Base-by-base conservation (phyloP, 2,113 vertebrate species). In the Chlamydotis undulata region DNA sequence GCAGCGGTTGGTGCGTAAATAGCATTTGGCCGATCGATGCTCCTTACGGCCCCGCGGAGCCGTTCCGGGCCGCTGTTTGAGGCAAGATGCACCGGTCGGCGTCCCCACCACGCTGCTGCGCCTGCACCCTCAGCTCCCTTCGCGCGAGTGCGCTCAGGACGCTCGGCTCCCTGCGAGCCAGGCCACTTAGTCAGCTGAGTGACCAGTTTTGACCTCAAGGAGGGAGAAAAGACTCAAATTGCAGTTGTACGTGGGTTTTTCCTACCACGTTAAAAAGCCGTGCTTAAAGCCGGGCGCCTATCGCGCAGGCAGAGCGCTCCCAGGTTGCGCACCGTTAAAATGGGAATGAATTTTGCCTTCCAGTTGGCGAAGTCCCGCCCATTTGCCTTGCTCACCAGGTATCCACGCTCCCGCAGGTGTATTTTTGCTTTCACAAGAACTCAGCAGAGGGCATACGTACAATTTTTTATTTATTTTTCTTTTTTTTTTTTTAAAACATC, bases 61-160 rank as follows among this genome's bases (percentile, higher is more conserved):
- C 1, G 0, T 11, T 39, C 50, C 7, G 1, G 0, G 4, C 28
- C 8, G 21, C 39, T 7, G 55, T n/a, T 18, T 19, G 26, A 61
- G 35, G 60, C 5, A 12, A 14, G 60, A 28, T 39, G 55, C 1
- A 3, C 37, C 2, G 45, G 31, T 22, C 12, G 5, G n/a, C 19
- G 8, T 21, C 43, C 21, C 43, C 1, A 1, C 41, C 28, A 17
- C 10, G 3, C 69, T 2, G 45, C 55, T 16, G 12, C 4, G 7
- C 37, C 70, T 5, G 3, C 7, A 21, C 56, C 47, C 19, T 18
- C 47, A 14, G 10, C 24, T 43, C 18, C 23, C 7, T 9, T 35
- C 0, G 22, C 31, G 35, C 35, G 35, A 35, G 35, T 35, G 35
- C 35, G 9, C 24, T 12, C 2, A 10, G 50, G 80, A 33, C 29